phyloP scores from a whole-genome alignment of 2,797 vertebrate species.

The Oreortyx pictus region DNA sequence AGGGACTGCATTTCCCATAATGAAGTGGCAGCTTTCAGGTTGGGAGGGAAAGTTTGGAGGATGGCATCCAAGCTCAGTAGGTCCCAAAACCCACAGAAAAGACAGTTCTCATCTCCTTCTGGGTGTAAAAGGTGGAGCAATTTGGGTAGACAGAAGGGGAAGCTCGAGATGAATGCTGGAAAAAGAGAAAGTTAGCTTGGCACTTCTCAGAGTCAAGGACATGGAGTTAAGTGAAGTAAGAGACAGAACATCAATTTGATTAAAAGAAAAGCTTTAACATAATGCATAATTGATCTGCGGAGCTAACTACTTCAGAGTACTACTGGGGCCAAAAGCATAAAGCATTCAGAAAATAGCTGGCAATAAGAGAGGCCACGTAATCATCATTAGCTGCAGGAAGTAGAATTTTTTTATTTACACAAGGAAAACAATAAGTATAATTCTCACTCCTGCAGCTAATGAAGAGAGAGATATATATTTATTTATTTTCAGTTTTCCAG shows the following conservation, averaged over 20 bases:
- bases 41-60: neutral
- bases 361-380: neutral
- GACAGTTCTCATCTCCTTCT: neutral
- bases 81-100: neutral
- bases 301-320: neutral
- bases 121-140: neutral
- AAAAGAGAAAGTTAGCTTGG: neutral
- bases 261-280: slow-evolving; percentile 22
- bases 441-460: neutral
- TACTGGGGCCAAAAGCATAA: neutral
- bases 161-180: neutral
- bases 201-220: neutral
- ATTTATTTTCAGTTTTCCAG: neutral
- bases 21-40: neutral
- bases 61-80: neutral
- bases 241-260: slow-evolving; percentile 13
- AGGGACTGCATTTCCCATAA: neutral
- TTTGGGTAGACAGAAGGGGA: neutral
- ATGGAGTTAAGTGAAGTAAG: neutral
- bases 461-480: neutral
- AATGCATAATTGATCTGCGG: neutral
- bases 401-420: neutral
- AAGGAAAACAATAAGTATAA: neutral
- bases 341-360: neutral
- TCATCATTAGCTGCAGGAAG: neutral